These are phyloP conservation scores for Thalassarche chlororhynchos DNA, from an alignment of 2,113 vertebrate species.

Conservation along the genomic window DNA sequence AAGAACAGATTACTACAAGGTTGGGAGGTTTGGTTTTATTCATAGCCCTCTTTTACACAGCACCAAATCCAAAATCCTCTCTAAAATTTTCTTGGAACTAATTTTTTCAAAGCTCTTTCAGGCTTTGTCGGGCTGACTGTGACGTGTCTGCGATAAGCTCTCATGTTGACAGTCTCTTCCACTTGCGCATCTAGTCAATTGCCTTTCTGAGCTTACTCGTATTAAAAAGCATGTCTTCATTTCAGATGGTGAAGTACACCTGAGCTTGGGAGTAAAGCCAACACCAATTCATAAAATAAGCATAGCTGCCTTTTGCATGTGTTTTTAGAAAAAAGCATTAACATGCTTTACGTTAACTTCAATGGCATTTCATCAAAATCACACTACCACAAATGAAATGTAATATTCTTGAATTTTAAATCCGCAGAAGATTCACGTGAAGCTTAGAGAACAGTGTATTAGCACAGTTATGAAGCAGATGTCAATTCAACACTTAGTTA, in stretches of 20 bases:
- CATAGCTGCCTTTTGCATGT: neutral
- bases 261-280: neutral
- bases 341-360: neutral
- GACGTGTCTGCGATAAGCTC: neutral
- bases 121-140: neutral
- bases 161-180: neutral
- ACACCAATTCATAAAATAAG: neutral
- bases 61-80: neutral
- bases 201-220: neutral
- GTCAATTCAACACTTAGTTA: neutral
- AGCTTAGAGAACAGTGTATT: constrained; percentile 7
- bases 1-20: neutral
- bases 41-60: neutral
- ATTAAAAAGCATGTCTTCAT: neutral
- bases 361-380: neutral
- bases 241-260: neutral
- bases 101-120: neutral
- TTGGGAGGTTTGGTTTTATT: neutral
- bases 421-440: neutral
- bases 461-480: constrained; percentile 35
- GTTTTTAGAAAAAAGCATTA: neutral
- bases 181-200: neutral
- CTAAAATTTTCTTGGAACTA: neutral
- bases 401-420: neutral
- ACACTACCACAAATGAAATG: neutral